Evolutionary conservation across 2,888 invertebrate genomes (phyloP), one percentile per base, ranked within the genome.

Genomic region (Hofmannophila pseudospretella): DNA sequence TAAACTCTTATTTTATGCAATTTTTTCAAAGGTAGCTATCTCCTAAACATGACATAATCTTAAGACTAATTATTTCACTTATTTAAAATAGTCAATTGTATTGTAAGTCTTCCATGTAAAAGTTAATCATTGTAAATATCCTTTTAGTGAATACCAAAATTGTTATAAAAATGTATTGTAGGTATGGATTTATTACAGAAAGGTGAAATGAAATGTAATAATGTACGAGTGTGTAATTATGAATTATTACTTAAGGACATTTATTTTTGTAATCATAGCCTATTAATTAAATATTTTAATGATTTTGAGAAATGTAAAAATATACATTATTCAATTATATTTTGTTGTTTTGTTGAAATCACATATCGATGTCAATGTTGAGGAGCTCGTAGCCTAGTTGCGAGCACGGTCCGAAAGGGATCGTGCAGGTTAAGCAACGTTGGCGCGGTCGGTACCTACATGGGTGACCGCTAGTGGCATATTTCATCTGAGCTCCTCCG

Each of bases 251-350:
- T 43, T 54, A 59, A 64, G 67, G 63, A 73, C 66, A 66, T 61
- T 61, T 84, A 82, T 81, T 82, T 85, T 84, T 82, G 67, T 85
- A 82, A 84, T 74, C 70, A 51, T 75, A 75, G 61, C 54, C 54
- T 65, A 61, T 49, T 56, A 63, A 54, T 54, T 62, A 45, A 62
- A 57, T 64, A 61, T 63, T 65, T 62, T 70, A 70, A 70, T 65
- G 58, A 66, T 66, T 74, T 65, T 70, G 64, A 70, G 63, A 67
- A 74, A 62, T 73, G 67, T 70, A 67, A 70, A 73, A 77, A 71
- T 74, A 74, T 70, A 82, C 70, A 73, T 63, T 74, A 78, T 71
- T 37, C 37, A 8, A 37, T 30, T 36, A 27, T 7, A 27, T 12
- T 27, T 11, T 12, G 11, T 5, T 11, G 27, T 27, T 27, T 27